These are phyloP conservation scores for Ophion costatus DNA, from an alignment of 2,888 invertebrate genomes.

Conservation along the genomic window DNA sequence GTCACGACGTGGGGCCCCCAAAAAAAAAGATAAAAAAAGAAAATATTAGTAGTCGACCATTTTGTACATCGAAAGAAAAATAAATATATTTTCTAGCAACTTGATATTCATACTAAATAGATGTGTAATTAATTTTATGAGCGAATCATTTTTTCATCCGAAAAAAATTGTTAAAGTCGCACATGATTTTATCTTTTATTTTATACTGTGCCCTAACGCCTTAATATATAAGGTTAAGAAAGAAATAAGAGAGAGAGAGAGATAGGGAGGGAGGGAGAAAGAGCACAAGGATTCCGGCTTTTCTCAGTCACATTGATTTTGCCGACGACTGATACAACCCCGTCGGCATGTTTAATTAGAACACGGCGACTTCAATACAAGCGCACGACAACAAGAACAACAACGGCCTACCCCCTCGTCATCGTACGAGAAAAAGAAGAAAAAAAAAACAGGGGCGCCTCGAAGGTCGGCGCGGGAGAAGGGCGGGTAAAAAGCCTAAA, in stretches of 20 bases:
- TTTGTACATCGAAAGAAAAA: too few relatives aligned
- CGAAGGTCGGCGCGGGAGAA: not conserved
- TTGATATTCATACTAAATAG: too few relatives aligned
- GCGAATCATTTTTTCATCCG: too few relatives aligned
- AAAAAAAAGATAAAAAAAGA: too few relatives aligned
- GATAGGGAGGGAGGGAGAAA: slow-evolving; percentile 15
- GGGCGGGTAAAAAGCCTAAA: not conserved
- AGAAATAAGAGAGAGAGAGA: slow-evolving; percentile 1
- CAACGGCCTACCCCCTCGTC: slow-evolving; percentile 75
- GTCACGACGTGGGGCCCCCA: too few relatives aligned
- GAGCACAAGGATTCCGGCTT: slow-evolving; percentile 5
- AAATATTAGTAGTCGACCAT: too few relatives aligned
- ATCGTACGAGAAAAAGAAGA: slow-evolving; percentile 31
- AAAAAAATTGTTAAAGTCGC: too few relatives aligned
- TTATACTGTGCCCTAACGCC: too few relatives aligned
- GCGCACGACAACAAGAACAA: slow-evolving; percentile 83
- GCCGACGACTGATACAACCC: slow-evolving; percentile 82
- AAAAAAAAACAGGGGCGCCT: not conserved
- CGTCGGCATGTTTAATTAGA: slow-evolving; percentile 82
- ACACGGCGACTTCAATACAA: slow-evolving; percentile 83
- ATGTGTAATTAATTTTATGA: too few relatives aligned
- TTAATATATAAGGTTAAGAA: not conserved
- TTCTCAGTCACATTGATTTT: slow-evolving; percentile 78
- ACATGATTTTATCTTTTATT: too few relatives aligned
- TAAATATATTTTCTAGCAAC: too few relatives aligned